Evolutionary conservation across 2,888 invertebrate genomes (phyloP), one percentile per base, ranked within the genome.

Genomic region (Pammene fasciana): DNA sequence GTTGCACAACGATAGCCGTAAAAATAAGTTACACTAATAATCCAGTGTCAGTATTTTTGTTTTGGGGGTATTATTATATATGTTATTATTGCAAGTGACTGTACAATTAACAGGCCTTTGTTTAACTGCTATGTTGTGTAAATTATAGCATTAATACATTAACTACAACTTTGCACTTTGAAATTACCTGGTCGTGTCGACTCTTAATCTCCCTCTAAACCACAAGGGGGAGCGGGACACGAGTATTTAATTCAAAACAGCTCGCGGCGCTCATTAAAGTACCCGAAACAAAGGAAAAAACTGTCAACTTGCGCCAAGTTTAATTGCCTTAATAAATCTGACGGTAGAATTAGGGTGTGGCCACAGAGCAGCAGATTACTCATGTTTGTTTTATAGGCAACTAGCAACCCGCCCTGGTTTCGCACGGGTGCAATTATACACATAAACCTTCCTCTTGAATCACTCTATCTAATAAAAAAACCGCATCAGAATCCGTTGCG

Each of bases 311-410:
- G 83, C 81, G 80, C 87, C 84, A 86, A 90, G 87, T 90, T 90
- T 89, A 90, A 90, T 89, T 90, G 87, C 89, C 89, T 86, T 90
- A 89, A 90, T 90, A 90, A 90, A 90, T 90, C 86, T 89, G 83
- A 78, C 71, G 77, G 70, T 76, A 76, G 79, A 75, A 75, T 70
- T 72, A 66, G 57, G 52, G 74, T 75, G 75, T 54, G 82, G 87
- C 84, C 81, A 78, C 61, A 72, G 79, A 78, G 71, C 50, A 13
- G 18, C 79, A 77, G 78, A 74, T 68, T 9, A 7, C 8, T 26
- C 2, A 38, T 38, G 6, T 38, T 38, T 38, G 9, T 9, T 38
- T 26, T 26, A 26, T 26, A 4, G 26, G n/a, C n/a, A n/a, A n/a
- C n/a, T n/a, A n/a, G n/a, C n/a, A n/a, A n/a, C n/a, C n/a, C n/a